Evolutionary conservation across 2,797 vertebrate species (phyloP).

Genomic region (Apodemus agrarius): DNA sequence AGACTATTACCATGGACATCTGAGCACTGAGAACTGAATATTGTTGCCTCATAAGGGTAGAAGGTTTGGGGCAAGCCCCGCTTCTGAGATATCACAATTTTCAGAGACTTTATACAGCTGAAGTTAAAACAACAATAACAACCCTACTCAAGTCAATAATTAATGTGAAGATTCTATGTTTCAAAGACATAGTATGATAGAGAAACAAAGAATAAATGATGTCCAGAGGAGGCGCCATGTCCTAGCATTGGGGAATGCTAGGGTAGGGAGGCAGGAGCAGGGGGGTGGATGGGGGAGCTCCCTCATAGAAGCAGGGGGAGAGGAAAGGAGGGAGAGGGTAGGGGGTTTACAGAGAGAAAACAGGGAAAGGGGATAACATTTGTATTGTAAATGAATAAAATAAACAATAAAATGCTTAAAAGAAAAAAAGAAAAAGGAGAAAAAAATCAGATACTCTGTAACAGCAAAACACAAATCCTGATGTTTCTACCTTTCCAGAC

Average conservation of each 20-base stretch:
- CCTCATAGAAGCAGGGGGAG: background rate
- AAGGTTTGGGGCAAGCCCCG: background rate
- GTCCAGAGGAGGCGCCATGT: background rate
- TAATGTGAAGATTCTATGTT: background rate
- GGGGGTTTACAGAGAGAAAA: background rate
- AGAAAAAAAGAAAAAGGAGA: rapidly evolving
- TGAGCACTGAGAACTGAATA: background rate
- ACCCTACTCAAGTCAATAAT: background rate
- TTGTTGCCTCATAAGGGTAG: background rate
- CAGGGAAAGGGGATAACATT: background rate
- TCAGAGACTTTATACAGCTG: background rate
- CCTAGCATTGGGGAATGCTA: background rate
- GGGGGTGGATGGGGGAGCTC: background rate
- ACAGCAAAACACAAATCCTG: background rate
- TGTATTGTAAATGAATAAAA: background rate
- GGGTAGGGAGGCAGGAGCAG: background rate
- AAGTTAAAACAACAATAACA: background rate
- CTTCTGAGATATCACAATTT: background rate
- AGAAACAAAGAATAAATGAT: background rate
- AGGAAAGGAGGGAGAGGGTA: background rate
- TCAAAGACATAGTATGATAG: background rate
- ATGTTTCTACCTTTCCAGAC: background rate
- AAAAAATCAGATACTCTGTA: background rate
- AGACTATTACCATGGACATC: background rate
- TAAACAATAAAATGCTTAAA: background rate